phyloP scores from a whole-genome alignment of 2,888 invertebrate genomes.

The Chalcosyrphus nemorum region DNA sequence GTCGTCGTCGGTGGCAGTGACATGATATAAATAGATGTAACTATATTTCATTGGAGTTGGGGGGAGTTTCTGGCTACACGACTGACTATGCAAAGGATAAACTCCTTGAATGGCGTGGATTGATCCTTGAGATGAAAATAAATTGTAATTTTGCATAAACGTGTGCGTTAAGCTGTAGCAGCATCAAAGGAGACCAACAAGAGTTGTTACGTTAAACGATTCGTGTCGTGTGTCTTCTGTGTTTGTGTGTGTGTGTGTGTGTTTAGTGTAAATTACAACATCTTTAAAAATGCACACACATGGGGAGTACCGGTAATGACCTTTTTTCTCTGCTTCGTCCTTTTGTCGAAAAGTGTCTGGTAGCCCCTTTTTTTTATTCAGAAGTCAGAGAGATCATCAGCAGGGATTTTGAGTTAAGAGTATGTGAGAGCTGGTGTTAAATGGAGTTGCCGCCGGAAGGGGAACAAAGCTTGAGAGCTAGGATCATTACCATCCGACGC shows the following conservation, averaged over 20 bases:
- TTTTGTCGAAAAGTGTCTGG: slow-evolving; percentile 2
- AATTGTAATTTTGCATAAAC: slow-evolving; percentile 72
- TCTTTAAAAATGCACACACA: slow-evolving; percentile 23
- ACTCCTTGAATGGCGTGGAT: slow-evolving; percentile 66
- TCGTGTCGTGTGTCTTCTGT: too few relatives aligned
- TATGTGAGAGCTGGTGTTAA: too few relatives aligned
- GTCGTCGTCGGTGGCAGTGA: slow-evolving; percentile 43
- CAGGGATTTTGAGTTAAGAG: too few relatives aligned
- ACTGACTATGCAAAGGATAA: slow-evolving; percentile 45
- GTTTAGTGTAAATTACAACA: slow-evolving; percentile 52
- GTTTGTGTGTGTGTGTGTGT: too few relatives aligned
- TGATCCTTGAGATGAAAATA: slow-evolving; percentile 73
- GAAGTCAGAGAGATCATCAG: neutral
- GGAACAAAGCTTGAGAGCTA: too few relatives aligned
- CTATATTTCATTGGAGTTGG: slow-evolving; percentile 48
- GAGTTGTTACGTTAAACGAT: slow-evolving; percentile 66
- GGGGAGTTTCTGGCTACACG: too few relatives aligned
- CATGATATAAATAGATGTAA: slow-evolving; percentile 62
- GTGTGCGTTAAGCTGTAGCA: slow-evolving; percentile 35
- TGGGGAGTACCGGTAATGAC: slow-evolving; percentile 30
- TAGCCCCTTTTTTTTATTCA: neutral
- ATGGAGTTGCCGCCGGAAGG: too few relatives aligned
- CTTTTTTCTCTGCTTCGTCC: too few relatives aligned
- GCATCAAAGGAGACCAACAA: slow-evolving; percentile 39
- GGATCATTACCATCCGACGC: too few relatives aligned